phyloP scores from a whole-genome alignment of 2,888 invertebrate genomes.

The Tachina lurida region DNA sequence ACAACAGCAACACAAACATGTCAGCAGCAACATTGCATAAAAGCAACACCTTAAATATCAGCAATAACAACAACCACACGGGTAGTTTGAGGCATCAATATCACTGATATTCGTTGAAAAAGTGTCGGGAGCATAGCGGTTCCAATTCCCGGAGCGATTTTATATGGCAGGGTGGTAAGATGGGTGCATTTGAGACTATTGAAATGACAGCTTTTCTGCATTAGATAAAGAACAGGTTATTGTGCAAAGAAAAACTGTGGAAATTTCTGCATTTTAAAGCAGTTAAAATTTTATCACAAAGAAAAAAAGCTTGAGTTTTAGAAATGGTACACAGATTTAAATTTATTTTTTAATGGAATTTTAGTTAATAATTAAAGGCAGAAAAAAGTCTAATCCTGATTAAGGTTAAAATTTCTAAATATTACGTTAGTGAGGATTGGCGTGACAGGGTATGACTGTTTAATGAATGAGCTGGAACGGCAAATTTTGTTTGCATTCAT shows the following conservation, averaged over 20 bases:
- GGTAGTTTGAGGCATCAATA: slow-evolving; percentile 79
- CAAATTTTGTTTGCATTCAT: too few relatives aligned
- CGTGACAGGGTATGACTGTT: too few relatives aligned
- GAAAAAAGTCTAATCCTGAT: too few relatives aligned
- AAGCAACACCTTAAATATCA: slow-evolving; percentile 70
- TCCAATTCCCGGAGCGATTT: slow-evolving; percentile 70
- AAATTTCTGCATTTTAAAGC: background rate
- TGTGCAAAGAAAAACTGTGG: background rate
- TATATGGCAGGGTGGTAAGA: slow-evolving; percentile 52
- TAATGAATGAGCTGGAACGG: too few relatives aligned
- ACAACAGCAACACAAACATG: slow-evolving; percentile 53
- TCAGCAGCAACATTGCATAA: slow-evolving; percentile 54
- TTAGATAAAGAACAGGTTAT: slow-evolving; percentile 20
- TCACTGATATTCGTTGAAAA: slow-evolving; percentile 81
- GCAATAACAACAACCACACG: slow-evolving; percentile 76
- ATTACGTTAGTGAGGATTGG: too few relatives aligned
- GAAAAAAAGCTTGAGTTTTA: background rate
- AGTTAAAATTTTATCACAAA: background rate
- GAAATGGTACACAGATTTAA: background rate
- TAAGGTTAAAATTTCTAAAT: too few relatives aligned
- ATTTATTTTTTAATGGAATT: background rate
- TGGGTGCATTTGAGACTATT: slow-evolving; percentile 74
- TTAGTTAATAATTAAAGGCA: background rate
- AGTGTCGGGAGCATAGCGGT: slow-evolving; percentile 72
- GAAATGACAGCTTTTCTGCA: slow-evolving; percentile 77